phyloP scores from a whole-genome alignment of 2,797 vertebrate genomes.

The Lutjanus campechanus region DNA sequence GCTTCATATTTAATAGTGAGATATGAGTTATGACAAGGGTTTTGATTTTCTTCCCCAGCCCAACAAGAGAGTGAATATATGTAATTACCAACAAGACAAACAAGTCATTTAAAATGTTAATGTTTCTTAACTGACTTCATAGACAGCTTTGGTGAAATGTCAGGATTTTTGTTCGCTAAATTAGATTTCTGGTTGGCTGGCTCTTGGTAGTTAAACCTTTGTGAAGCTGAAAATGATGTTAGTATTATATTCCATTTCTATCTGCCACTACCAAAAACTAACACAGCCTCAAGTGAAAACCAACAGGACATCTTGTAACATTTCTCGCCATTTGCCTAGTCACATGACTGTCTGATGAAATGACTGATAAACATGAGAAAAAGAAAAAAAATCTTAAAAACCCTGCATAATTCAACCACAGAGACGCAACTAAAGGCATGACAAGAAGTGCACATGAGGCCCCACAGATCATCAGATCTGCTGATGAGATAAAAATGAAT shows the following conservation, averaged over 20 bases:
- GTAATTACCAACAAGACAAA: not conserved
- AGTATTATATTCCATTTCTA: not conserved
- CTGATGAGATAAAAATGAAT: slow-evolving; percentile 41
- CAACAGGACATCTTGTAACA: not conserved
- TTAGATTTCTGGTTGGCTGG: not conserved
- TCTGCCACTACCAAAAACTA: not conserved
- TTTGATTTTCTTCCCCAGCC: not conserved
- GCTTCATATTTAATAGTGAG: not conserved
- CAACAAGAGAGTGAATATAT: not conserved
- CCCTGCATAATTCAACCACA: not conserved
- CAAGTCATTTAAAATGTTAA: not conserved
- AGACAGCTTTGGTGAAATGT: not conserved
- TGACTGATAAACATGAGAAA: not conserved
- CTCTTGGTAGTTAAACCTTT: not conserved
- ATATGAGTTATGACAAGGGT: not conserved
- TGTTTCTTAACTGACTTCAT: slow-evolving; percentile 6
- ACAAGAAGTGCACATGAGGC: not conserved
- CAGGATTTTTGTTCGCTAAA: slow-evolving; percentile 8
- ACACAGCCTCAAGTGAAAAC: not conserved
- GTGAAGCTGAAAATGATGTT: not conserved
- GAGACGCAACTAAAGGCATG: not conserved
- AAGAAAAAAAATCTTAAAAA: not conserved
- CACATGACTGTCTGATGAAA: not conserved
- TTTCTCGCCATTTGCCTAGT: not conserved
- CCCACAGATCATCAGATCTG: slow-evolving; percentile 37